A percentile compares a stretch with the other conserved stretches of the same genome.
phyloP scores from a whole-genome alignment of 2,888 invertebrate species.

The Brenthis ino region DNA sequence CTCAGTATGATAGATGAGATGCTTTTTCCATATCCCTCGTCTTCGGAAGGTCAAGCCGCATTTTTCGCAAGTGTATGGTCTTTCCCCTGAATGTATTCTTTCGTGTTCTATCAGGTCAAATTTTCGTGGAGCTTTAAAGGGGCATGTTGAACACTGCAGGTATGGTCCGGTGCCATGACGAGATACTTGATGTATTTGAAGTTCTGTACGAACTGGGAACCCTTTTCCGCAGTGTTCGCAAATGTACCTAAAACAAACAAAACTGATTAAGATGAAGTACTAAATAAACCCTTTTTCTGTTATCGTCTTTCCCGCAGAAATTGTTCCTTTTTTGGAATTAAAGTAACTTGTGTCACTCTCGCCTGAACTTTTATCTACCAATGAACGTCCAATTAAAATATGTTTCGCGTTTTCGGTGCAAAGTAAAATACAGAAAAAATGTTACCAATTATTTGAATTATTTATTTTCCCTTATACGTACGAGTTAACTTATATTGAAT shows the following conservation, averaged over 20 bases:
- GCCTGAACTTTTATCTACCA: too few relatives aligned
- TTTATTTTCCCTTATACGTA: too few relatives aligned
- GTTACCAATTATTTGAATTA: too few relatives aligned
- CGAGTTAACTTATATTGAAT: too few relatives aligned
- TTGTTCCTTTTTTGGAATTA: too few relatives aligned
- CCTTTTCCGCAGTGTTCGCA: constrained; percentile 73
- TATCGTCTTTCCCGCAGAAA: too few relatives aligned
- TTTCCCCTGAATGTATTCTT: constrained; percentile 67
- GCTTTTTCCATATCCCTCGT: constrained; percentile 66
- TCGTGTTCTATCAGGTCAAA: constrained; percentile 64
- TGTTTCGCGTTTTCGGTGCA: too few relatives aligned
- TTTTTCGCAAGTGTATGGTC: constrained; percentile 71
- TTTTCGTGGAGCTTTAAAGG: constrained; percentile 61
- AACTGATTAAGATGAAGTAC: neutral
- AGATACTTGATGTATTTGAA: constrained; percentile 60
- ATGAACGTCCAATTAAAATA: too few relatives aligned
- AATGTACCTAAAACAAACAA: constrained; percentile 49
- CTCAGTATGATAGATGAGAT: constrained; percentile 65
- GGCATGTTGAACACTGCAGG: constrained; percentile 62
- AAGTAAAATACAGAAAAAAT: too few relatives aligned
- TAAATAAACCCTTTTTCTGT: too few relatives aligned
- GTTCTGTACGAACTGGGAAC: constrained; percentile 53
- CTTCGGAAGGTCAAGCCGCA: constrained; percentile 71
- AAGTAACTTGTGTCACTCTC: too few relatives aligned
- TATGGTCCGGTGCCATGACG: constrained; percentile 62